These are phyloP conservation scores for Thyatira batis DNA, from an alignment of 2,888 invertebrate genomes.

Conservation along the genomic window DNA sequence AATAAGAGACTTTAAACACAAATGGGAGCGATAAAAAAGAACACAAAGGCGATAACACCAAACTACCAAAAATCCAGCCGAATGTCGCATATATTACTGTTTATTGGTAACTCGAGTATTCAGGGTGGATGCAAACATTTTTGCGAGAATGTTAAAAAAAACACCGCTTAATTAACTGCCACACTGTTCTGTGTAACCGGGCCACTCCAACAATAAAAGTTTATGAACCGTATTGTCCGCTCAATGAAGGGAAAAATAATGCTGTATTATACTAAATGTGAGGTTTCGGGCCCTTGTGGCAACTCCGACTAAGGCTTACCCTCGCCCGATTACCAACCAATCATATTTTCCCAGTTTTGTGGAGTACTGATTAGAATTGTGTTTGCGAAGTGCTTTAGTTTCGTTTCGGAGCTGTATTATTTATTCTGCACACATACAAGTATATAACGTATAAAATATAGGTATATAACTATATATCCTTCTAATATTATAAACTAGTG, in stretches of 20 bases:
- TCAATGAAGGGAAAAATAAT: conserved; percentile 62
- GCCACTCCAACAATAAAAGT: conserved; percentile 50
- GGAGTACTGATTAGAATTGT: not conserved
- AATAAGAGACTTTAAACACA: no score
- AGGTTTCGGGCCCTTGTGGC: conserved; percentile 23
- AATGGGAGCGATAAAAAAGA: no score
- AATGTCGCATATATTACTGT: not conserved
- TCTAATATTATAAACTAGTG: no score
- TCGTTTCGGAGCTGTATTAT: not conserved
- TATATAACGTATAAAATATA: no score
- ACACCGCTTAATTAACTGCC: conserved; percentile 8
- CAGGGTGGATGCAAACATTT: not conserved
- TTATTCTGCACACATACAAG: no score
- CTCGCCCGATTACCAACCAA: not conserved
- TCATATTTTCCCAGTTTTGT: not conserved
- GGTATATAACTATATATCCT: not conserved
- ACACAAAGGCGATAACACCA: not conserved
- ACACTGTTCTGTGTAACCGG: conserved; percentile 20
- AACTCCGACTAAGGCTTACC: not conserved
- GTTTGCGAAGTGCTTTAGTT: not conserved
- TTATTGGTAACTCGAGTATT: not conserved
- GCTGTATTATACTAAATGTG: conserved; percentile 40
- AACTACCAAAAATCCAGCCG: not conserved
- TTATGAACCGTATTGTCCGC: conserved; percentile 65
- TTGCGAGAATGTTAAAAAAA: not conserved